Evolutionary conservation across 2,797 vertebrate genomes (phyloP), one percentile per base, ranked within the genome.

Genomic region (Acanthurus leucopareius): DNA sequence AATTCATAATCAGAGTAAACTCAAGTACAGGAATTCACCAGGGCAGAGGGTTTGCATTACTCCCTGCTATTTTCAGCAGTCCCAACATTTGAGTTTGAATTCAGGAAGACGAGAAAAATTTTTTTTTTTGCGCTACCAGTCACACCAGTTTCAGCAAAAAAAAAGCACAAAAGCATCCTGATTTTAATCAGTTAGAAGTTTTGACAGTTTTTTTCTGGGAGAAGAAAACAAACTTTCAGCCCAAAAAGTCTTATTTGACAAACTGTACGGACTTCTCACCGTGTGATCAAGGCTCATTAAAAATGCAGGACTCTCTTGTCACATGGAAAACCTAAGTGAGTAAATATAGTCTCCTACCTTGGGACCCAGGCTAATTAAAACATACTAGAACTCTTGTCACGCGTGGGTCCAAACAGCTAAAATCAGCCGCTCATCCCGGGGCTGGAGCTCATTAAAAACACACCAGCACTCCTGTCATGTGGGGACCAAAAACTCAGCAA

Each of bases 311-410:
- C 67, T 25, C 56, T 80, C 51, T 63, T 89, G 81, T 83, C 80
- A 73, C 58, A 35, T 3, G 11, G 69, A 52, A 82, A 81, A 62
- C 28, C 13, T 7, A 57, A 52, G 45, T 62, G 67, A 84, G 74
- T 72, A 84, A 85, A 90, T 74, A 83, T 61, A 79, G 81, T 54
- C 15, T 68, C 42, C 78, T 79, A 77, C 62, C 64, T 44, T 20
- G 32, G 78, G 80, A 75, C 38, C 44, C 15, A 14, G 20, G 72
- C 77, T 88, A 88, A 91, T 91, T 91, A 92, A 86, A 86, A 86
- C 60, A 73, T 66, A 72, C 64, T 59, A 75, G 56, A 56, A 40
- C 35, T 51, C 20, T 42, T 84, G 79, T 85, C 70, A 69, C 54
- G 20, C 8, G 6, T 53, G 19, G 48, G 78, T 79, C 79, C 77